A percentile compares a stretch with the other conserved stretches of the same genome.
These are phyloP conservation scores for Blastomussa wellsi DNA, from an alignment of 92 coral and sea anemone species.

Conservation along the genomic window DNA sequence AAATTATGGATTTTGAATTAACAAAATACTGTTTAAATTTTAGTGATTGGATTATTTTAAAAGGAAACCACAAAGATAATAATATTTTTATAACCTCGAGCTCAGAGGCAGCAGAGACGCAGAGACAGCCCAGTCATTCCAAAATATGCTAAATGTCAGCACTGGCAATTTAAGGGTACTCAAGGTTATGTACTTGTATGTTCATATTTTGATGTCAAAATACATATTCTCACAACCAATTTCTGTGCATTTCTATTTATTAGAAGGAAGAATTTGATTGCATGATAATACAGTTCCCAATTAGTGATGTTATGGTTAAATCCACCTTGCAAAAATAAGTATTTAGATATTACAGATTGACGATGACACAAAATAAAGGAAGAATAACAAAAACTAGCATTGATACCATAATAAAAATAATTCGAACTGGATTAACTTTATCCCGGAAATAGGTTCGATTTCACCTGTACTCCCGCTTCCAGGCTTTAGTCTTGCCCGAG, in stretches of 20 bases:
- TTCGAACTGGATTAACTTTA: neutral
- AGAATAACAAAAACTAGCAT: neutral
- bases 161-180: neutral
- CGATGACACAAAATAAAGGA: neutral
- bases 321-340: neutral
- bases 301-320: neutral
- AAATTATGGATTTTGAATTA: neutral
- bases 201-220: neutral
- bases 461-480: too few species aligned
- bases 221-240: neutral
- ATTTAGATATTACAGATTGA: neutral
- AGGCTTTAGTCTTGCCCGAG: too few species aligned
- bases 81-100: neutral
- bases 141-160: neutral
- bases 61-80: neutral
- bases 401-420: neutral
- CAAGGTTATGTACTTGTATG: neutral
- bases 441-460: too few species aligned
- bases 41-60: neutral
- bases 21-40: neutral
- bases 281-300: neutral
- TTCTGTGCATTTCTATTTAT: neutral
- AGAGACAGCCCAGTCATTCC: too few species aligned
- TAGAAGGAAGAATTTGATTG: neutral
- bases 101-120: neutral